A percentile compares a stretch with the other conserved stretches of the same genome.
Evolutionary conservation across 2,113 vertebrate species (phyloP).

Genomic region (Podarcis muralis): DNA sequence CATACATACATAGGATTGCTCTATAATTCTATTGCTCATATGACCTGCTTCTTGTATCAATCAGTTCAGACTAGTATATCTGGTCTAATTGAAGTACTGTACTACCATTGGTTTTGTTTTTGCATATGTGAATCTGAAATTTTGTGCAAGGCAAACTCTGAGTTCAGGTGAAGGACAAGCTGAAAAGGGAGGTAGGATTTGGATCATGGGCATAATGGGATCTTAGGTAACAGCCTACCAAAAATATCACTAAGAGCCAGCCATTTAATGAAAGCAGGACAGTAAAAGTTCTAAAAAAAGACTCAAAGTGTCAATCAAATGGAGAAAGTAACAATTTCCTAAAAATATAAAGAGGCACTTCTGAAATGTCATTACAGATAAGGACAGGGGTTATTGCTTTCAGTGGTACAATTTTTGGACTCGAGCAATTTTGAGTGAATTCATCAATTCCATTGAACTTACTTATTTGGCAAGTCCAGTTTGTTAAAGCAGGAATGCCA

Average conservation of each 20-base stretch:
- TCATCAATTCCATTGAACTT: conserved; percentile 7
- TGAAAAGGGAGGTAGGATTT: neutral
- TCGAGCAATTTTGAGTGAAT: neutral
- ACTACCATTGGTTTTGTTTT: rapidly evolving
- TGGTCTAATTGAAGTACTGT: neutral
- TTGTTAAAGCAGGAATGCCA: neutral
- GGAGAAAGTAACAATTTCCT: neutral
- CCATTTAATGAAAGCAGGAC: neutral
- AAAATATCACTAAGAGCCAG: neutral
- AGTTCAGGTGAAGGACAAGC: neutral
- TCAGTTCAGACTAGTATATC: too few species aligned
- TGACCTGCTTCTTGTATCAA: neutral
- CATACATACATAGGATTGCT: neutral
- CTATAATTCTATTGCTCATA: neutral
- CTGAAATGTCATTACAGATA: neutral
- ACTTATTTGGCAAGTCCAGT: neutral
- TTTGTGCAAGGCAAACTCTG: neutral
- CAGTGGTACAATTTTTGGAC: neutral
- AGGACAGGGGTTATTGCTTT: neutral
- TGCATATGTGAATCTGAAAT: neutral
- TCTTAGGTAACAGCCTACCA: neutral
- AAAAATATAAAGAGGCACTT: neutral
- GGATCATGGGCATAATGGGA: neutral
- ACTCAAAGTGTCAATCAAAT: neutral
- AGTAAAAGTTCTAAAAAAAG: neutral